Base-by-base conservation (phyloP, 2,888 invertebrate species). In the Pediacus dermestoides region DNA sequence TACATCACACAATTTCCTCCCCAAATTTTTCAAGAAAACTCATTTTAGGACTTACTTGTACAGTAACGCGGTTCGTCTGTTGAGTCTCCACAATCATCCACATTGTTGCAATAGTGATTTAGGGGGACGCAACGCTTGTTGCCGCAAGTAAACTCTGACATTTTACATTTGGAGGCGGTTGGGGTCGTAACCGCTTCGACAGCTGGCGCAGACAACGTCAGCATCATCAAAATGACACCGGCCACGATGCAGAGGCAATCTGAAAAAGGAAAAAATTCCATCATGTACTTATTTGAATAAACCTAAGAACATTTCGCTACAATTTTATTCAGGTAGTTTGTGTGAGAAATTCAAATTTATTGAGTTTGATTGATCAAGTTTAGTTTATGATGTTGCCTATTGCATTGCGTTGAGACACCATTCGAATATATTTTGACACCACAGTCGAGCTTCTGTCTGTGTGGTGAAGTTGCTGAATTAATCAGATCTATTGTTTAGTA, bases 61-160 rank as follows among this genome's bases (percentile, higher is more conserved):
- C 88, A 88, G 69, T 84, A 82, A 56, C 85, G 74, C 10, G 86
- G 86, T 61, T 88, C 88, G 62, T 88, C 88, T 15, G 85, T 82
- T 2, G 80, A 78, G 63, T 88, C 88, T 1, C 85, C 86, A 58
- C 88, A 88, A 63, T 89, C 85, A 66, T 87, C 83, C 49, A 77
- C 73, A 49, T 82, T 83, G 65, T 88, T 85, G 69, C 88, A 88
- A 66, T 78, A 88, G 64, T 80, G 77, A 70, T 85, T 87, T 51
- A 83, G 74, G 27, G 78, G 71, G 44, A 85, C 72, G 61, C 84
- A 84, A 55, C 75, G 75, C 51, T 80, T 80, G 67, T 81, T 82
- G 39, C 72, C 68, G 61, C 85, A 85, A 50, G 75, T 71, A 64
- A 81, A 81, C 63, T 85, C 83, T 3, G 81, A 80, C 53, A 80